phyloP scores from a whole-genome alignment of 2,113 vertebrate genomes.

The Pteronura brasiliensis region DNA sequence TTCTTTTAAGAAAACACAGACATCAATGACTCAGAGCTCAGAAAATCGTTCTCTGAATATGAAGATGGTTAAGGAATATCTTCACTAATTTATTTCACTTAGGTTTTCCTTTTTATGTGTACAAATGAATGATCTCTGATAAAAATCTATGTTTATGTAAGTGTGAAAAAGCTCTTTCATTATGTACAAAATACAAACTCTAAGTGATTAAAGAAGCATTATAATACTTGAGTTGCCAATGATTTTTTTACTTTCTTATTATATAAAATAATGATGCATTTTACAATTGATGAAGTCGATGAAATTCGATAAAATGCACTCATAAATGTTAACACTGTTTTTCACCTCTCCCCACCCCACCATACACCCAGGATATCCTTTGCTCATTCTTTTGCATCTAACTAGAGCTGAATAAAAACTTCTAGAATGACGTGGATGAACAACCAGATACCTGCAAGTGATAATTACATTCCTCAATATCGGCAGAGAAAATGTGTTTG shows the following conservation, averaged over 20 bases:
- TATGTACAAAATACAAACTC: constrained; percentile 25
- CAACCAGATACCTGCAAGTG: not conserved
- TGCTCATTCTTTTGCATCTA: not conserved
- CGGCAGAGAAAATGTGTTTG: not conserved
- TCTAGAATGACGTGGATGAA: constrained; percentile 25
- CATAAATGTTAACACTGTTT: constrained; percentile 7
- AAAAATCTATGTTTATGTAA: constrained; percentile 14
- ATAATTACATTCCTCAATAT: not conserved
- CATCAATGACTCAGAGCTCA: not conserved
- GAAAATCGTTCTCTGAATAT: not conserved
- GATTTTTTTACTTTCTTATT: not conserved
- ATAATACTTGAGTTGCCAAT: not conserved
- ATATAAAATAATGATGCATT: constrained; percentile 38
- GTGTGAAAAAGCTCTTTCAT: not conserved
- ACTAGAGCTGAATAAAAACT: constrained; percentile 13
- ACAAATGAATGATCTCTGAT: not conserved
- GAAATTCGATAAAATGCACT: not conserved
- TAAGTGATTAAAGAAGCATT: not conserved
- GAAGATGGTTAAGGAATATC: not conserved
- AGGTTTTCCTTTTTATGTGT: not conserved
- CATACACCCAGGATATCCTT: not conserved
- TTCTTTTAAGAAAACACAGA: not conserved
- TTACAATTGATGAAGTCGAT: not conserved
- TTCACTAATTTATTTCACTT: not conserved
- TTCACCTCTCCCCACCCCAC: not conserved